phyloP scores from a whole-genome alignment of 2,797 vertebrate species.

The Acanthopagrus latus region DNA sequence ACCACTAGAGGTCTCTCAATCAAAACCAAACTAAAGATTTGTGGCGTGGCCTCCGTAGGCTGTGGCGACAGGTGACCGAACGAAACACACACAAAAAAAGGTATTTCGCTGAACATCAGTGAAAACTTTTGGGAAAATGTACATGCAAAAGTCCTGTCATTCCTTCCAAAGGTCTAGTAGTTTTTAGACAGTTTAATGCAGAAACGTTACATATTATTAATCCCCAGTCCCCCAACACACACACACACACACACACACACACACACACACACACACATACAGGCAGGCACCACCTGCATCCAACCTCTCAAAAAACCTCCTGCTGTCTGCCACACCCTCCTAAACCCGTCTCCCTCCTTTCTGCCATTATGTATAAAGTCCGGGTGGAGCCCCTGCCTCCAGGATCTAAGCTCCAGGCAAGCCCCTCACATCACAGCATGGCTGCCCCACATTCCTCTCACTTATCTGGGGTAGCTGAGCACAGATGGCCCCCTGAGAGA shows the following conservation, averaged over 20 bases:
- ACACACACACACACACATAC: not conserved
- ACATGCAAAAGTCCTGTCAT: too few species aligned
- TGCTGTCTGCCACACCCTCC: slow-evolving; percentile 41
- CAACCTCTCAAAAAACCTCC: slow-evolving; percentile 22
- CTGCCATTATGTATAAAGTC: slow-evolving; percentile 42
- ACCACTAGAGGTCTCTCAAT: too few species aligned
- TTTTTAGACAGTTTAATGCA: too few species aligned
- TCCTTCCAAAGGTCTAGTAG: too few species aligned
- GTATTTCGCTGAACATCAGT: too few species aligned
- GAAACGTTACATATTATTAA: not conserved
- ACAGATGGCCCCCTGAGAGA: slow-evolving; percentile 68
- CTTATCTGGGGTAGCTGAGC: slow-evolving; percentile 73
- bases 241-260: not conserved
- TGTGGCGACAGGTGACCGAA: too few species aligned
- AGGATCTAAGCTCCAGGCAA: slow-evolving; percentile 52
- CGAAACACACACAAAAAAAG: too few species aligned
- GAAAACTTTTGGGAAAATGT: too few species aligned
- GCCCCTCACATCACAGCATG: slow-evolving; percentile 55
- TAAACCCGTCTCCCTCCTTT: slow-evolving; percentile 37
- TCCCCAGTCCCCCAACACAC: not conserved
- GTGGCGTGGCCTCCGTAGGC: too few species aligned
- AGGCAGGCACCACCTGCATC: slow-evolving; percentile 20
- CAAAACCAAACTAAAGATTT: too few species aligned
- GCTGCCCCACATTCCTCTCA: slow-evolving; percentile 73
- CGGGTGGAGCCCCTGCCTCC: slow-evolving; percentile 43